Evolutionary conservation across 2,113 vertebrate genomes (phyloP).

Genomic region (Rhizomys pruinosus): DNA sequence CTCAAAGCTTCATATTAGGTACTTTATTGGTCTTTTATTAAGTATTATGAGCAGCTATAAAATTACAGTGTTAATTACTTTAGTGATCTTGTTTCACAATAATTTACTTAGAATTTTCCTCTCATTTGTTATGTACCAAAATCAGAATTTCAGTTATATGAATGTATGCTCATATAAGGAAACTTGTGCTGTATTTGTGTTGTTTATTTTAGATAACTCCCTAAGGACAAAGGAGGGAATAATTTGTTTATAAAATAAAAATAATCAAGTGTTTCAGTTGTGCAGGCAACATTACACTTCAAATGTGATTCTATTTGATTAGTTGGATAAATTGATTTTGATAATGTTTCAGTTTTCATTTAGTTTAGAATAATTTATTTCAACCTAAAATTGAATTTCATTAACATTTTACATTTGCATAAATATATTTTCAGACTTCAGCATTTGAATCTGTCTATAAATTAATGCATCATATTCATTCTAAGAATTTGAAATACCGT

Average conservation of each 20-base stretch:
- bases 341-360: constrained; percentile 56
- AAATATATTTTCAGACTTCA: constrained; percentile 25
- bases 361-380: constrained; percentile 42
- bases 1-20: neutral
- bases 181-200: too few relatives aligned
- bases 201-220: constrained; percentile 36
- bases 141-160: neutral
- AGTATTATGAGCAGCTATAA: constrained; percentile 2
- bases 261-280: constrained; percentile 23
- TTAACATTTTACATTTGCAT: constrained; percentile 2
- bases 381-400: constrained; percentile 22
- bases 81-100: neutral
- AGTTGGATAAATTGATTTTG: constrained; percentile 57
- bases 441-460: neutral
- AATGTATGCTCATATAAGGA: too few relatives aligned
- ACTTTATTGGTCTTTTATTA: neutral
- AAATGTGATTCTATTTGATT: constrained; percentile 42
- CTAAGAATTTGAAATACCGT: neutral
- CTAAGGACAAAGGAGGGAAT: constrained; percentile 24
- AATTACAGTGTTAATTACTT: neutral
- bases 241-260: neutral
- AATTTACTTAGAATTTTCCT: neutral
- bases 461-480: constrained; percentile 11
- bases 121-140: neutral
- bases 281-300: neutral